A percentile compares a stretch with the other conserved stretches of the same genome.
Evolutionary conservation across 2,888 invertebrate species (phyloP).

Genomic region (Coleophora flavipennella): DNA sequence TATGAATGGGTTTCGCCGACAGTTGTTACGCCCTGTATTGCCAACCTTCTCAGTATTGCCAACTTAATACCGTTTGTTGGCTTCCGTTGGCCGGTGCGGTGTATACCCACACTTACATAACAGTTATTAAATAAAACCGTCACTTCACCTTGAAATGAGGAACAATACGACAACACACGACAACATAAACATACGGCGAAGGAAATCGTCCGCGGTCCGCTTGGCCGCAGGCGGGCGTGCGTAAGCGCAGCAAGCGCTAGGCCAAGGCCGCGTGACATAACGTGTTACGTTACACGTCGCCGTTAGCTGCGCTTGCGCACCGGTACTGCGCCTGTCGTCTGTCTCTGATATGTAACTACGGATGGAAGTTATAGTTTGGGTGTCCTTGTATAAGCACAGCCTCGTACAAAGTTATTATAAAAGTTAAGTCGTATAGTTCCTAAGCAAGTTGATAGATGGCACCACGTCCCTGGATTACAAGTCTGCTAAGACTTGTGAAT

Average conservation of each 20-base stretch:
- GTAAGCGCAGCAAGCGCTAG: constrained; percentile 43
- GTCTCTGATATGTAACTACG: background rate
- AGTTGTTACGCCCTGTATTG: no score
- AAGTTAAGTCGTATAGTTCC: no score
- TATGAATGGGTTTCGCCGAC: no score
- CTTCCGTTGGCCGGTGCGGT: no score
- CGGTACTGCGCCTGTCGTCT: constrained; percentile 5
- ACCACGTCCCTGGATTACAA: no score
- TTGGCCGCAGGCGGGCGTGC: constrained; percentile 23
- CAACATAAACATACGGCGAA: constrained; percentile 11
- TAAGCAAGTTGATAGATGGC: no score
- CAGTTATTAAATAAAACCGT: background rate
- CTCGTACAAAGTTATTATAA: no score
- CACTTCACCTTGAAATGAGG: constrained; percentile 10
- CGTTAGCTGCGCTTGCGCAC: constrained; percentile 31
- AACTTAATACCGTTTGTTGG: no score
- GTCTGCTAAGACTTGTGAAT: no score
- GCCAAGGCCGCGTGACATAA: constrained; percentile 64
- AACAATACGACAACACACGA: constrained; percentile 11
- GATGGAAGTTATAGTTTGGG: no score
- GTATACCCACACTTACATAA: background rate
- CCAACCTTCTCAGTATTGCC: no score
- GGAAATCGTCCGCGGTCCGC: constrained; percentile 31
- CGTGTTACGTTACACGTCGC: constrained; percentile 37
- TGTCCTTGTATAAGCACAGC: no score